Base-by-base conservation (phyloP, 2,888 invertebrate species). In the Dasysyrphus albostriatus region DNA sequence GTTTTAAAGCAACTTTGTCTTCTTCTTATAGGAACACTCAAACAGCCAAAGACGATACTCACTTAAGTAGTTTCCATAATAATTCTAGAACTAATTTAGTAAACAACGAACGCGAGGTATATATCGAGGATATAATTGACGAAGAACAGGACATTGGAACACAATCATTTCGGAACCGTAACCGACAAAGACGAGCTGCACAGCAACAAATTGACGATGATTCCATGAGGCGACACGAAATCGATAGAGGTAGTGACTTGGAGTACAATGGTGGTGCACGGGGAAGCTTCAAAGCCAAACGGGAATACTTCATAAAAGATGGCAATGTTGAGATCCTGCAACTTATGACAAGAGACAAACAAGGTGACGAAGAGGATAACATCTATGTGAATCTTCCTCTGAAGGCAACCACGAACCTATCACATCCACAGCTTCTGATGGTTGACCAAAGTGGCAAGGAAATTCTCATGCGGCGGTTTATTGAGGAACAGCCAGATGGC, bases 261-360 rank as follows among this genome's bases (percentile, higher is more conserved):
- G 93, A 92, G 81, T 94, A 94, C 88, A 91, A 90, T 12, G 90
- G 90, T 0, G 87, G 63, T 12, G 90, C 89, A 0, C 89, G 90
- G 0, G 91, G 90, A 39, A 92, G 91, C 76, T 88, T 92, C 5
- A 91, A 90, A 85, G 93, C 93, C 65, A 93, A 94, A 69, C 93
- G 96, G 82, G 96, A 96, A 89, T 95, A 95, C 89, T 97, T 96
- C 90, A 96, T 96, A 54, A 95, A 96, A 90, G 97, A 97, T 90
- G 97, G 97, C 0, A 96, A 97, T 90, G 96, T 97, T 1, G 97
- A 97, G 93, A 96, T 97, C 83, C 92, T 97, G 67, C 94, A 97
- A 87, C 92, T 97, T 69, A 95, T 97, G 69, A 97, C 97, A 0
- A 94, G 97, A 90, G 96, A 96, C 14, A 94, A 95, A 85, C 93